These are phyloP conservation scores for Galaxea fascicularis DNA, from an alignment of 92 coral and sea anemone genomes.

Conservation along the genomic window DNA sequence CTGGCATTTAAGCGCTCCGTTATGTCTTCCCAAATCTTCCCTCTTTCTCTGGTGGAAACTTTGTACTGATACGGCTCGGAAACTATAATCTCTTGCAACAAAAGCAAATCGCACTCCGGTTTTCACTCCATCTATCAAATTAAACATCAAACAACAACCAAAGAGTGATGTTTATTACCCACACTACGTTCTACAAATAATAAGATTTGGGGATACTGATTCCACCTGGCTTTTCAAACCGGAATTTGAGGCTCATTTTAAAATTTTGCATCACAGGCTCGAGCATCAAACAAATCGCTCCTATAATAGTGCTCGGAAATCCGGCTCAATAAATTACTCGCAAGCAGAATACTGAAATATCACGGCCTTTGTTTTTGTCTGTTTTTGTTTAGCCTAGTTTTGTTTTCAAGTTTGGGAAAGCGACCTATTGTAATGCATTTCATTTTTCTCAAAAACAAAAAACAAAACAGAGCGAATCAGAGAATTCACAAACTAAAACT, in stretches of 20 bases:
- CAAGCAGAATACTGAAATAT: not conserved
- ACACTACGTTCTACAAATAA: too few relatives aligned
- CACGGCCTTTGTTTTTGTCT: not conserved
- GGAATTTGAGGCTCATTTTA: not conserved
- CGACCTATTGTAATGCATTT: conserved; percentile 13
- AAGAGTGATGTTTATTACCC: not conserved
- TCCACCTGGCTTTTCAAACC: too few relatives aligned
- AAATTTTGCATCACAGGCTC: not conserved
- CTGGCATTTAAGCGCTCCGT: conserved; percentile 1
- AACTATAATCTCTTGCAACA: too few relatives aligned
- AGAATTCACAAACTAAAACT: too few relatives aligned
- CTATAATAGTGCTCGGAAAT: not conserved
- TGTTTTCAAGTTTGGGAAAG: conserved; percentile 21
- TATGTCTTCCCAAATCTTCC: too few relatives aligned
- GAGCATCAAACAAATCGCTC: not conserved
- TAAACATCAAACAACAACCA: too few relatives aligned
- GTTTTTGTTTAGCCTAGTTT: too few relatives aligned
- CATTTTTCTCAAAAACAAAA: not conserved
- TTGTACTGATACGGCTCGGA: too few relatives aligned
- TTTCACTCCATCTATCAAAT: conserved; percentile 38
- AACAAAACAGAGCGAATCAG: conserved; percentile 10
- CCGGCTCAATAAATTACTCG: not conserved
- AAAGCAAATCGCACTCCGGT: conserved; percentile 27
- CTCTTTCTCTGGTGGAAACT: too few relatives aligned
- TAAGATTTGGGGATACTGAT: too few relatives aligned